Conservation (phyloP, 2,113 vertebrate species). For the Esox niger region DNA sequence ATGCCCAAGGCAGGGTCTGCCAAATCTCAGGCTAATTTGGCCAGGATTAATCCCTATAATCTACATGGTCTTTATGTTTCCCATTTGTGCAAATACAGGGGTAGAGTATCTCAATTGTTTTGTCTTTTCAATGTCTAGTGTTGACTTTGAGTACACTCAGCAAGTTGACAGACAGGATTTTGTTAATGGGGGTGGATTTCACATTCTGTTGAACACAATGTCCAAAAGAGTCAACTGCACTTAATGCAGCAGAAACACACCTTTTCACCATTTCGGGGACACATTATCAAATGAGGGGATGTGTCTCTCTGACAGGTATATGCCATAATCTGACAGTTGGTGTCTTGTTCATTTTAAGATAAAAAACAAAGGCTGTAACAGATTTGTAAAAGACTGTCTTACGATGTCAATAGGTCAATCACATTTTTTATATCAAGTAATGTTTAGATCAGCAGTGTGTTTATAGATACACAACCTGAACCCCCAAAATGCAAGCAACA, state of each 20-base stretch:
- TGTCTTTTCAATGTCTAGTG: neutral
- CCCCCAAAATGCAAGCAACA: too few relatives aligned
- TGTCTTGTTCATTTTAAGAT: too few relatives aligned
- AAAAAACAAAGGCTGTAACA: too few relatives aligned
- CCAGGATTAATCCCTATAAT: conserved; percentile 15
- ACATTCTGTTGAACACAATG: neutral
- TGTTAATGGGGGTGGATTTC: neutral
- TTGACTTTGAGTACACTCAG: neutral
- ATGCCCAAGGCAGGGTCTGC: neutral
- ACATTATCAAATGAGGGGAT: neutral
- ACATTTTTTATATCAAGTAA: too few relatives aligned
- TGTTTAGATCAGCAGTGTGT: too few relatives aligned
- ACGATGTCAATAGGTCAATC: too few relatives aligned
- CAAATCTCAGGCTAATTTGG: conserved; percentile 12
- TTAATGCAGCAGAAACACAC: neutral
- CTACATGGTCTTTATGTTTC: conserved; percentile 1
- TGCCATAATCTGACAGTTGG: too few relatives aligned
- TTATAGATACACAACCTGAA: too few relatives aligned
- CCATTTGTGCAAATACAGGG: neutral
- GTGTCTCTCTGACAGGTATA: neutral
- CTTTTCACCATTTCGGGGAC: neutral
- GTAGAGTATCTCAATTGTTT: neutral
- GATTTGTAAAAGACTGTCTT: too few relatives aligned
- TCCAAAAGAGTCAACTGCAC: neutral
- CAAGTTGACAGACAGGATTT: neutral